phyloP scores from a whole-genome alignment of 2,888 invertebrate genomes.

The Lutraria lutraria region DNA sequence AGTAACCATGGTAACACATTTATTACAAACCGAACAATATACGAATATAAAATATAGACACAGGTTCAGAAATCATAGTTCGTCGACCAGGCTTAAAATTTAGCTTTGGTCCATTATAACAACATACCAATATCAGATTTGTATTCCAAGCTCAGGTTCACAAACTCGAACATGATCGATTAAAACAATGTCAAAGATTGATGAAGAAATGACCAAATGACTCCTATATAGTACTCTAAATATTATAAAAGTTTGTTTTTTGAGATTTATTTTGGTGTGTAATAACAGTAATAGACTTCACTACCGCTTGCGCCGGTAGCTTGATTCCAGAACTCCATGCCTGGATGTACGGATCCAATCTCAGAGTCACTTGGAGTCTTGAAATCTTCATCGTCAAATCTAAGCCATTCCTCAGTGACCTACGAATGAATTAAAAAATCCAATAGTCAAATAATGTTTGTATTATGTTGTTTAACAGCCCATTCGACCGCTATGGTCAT shows the following conservation, averaged over 20 bases:
- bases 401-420: constrained; percentile 67
- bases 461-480: too few relatives aligned
- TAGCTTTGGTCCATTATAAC: too few relatives aligned
- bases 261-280: constrained; percentile 49
- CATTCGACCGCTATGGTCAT: too few relatives aligned
- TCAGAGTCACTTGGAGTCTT: constrained; percentile 68
- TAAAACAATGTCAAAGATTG: background rate
- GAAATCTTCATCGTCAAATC: constrained; percentile 70
- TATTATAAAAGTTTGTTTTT: background rate
- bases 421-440: background rate
- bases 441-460: too few relatives aligned
- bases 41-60: too few relatives aligned
- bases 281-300: constrained; percentile 70
- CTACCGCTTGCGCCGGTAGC: constrained; percentile 69
- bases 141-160: too few relatives aligned
- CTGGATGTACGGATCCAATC: constrained; percentile 66
- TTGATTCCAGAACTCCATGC: constrained; percentile 72
- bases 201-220: background rate
- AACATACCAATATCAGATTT: too few relatives aligned
- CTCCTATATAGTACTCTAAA: background rate
- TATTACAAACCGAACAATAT: too few relatives aligned
- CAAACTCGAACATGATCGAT: background rate
- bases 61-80: too few relatives aligned
- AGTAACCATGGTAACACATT: too few relatives aligned
- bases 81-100: too few relatives aligned